These are phyloP conservation scores for Argyresthia albistria DNA, from an alignment of 2,888 invertebrate species.

Conservation along the genomic window DNA sequence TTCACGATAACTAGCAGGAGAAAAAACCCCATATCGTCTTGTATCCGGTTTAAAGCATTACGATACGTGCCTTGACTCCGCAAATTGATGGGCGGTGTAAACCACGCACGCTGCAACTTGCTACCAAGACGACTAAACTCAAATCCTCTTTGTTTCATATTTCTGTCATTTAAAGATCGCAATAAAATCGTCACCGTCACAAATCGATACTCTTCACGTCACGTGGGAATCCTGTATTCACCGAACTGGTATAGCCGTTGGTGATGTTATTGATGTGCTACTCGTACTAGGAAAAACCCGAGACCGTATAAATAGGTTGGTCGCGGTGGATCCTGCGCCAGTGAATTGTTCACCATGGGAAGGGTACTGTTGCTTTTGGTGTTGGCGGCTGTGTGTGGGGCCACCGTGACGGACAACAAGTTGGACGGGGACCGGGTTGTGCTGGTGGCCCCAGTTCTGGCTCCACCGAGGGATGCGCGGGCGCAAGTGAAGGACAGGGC, in stretches of 20 bases:
- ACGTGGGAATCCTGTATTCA: slow-evolving; percentile 35
- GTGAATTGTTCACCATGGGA: slow-evolving; percentile 40
- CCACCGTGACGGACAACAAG: slow-evolving; percentile 43
- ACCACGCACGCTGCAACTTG: slow-evolving; percentile 19
- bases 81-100: slow-evolving; percentile 31
- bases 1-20: no score
- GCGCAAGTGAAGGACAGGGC: slow-evolving; percentile 43
- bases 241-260: slow-evolving; percentile 15
- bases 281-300: slow-evolving; percentile 39
- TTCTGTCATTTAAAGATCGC: no score
- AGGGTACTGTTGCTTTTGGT: slow-evolving; percentile 45
- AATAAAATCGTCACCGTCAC: no score
- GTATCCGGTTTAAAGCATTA: slow-evolving; percentile 50
- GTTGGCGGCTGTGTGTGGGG: slow-evolving; percentile 30
- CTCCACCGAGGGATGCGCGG: slow-evolving; percentile 50
- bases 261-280: slow-evolving; percentile 32
- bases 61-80: slow-evolving; percentile 34
- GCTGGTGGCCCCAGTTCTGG: slow-evolving; percentile 52
- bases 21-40: slow-evolving; percentile 2
- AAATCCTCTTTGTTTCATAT: no score
- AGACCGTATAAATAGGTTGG: slow-evolving; percentile 55
- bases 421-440: slow-evolving; percentile 46
- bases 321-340: slow-evolving; percentile 43
- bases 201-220: slow-evolving; percentile 26
- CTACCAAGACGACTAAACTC: not conserved